Percentiles rank a stretch among this genome's conserved stretches.
Conservation (phyloP, 2,888 invertebrate genomes). For the Seira musarum region DNA sequence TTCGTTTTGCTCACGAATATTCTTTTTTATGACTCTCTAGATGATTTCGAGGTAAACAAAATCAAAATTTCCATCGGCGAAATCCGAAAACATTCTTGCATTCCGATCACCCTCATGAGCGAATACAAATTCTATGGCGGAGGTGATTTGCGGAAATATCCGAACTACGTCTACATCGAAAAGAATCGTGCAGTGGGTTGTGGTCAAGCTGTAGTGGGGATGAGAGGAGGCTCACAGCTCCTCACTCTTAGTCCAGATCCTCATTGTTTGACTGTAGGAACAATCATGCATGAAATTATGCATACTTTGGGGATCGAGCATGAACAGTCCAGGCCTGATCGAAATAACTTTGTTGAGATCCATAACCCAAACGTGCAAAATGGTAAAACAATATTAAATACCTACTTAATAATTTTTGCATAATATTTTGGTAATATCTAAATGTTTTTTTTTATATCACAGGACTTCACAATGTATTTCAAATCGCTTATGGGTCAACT, state of each 20-base stretch:
- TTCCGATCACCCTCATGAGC: slow-evolving; percentile 30
- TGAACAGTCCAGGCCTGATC: slow-evolving; percentile 43
- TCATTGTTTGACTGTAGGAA: slow-evolving; percentile 25
- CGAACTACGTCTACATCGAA: slow-evolving; percentile 40
- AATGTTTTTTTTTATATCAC: neutral
- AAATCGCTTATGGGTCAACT: slow-evolving; percentile 35
- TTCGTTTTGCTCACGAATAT: neutral
- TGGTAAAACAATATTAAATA: slow-evolving; percentile 18
- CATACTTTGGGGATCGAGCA: slow-evolving; percentile 44
- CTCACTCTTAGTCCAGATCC: slow-evolving; percentile 38
- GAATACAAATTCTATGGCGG: slow-evolving; percentile 10
- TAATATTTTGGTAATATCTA: no score
- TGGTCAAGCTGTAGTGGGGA: slow-evolving; percentile 40
- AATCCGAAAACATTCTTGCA: slow-evolving; percentile 40
- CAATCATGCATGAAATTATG: slow-evolving; percentile 45
- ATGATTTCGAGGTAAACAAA: slow-evolving; percentile 17
- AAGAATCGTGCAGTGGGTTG: slow-evolving; percentile 43
- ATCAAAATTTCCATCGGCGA: slow-evolving; percentile 22
- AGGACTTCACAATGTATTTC: slow-evolving; percentile 43
- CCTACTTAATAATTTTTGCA: no score
- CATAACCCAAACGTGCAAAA: slow-evolving; percentile 37
- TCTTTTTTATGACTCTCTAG: no score
- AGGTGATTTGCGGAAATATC: neutral
- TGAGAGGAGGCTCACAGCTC: slow-evolving; percentile 39
- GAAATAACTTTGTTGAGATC: slow-evolving; percentile 29